Evolutionary conservation across 2,113 vertebrate genomes (phyloP), one percentile per base, ranked within the genome.

Genomic region (Dasyornis broadbenti): DNA sequence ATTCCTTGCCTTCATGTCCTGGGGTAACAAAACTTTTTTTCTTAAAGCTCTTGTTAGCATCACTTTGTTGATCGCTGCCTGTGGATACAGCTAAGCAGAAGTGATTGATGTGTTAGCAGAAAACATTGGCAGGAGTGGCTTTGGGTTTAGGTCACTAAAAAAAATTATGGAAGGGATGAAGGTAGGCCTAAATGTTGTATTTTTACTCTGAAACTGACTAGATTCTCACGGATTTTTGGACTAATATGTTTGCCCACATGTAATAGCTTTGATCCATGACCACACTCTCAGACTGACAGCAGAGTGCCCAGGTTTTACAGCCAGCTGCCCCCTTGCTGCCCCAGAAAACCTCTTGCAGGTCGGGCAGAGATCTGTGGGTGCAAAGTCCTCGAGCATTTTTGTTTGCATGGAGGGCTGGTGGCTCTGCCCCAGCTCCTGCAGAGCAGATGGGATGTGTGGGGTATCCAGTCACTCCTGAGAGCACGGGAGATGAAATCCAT

Each of bases 291-390:
- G 8, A 10, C 47, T 63, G 49, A 8, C 6, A 19, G 61, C 56
- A 50, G 69, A 33, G 11, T 39, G 60, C 44, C 4, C 1, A 45
- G 4, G 21, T 26, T 85, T 44, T 6, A 14, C 65, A 82, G 73
- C 42, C 37, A 26, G 39, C 66, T 64, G 11, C 35, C 39, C 59
- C 44, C 47, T 40, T 0, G 0, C 47, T 61, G 31, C 31, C 42
- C 73, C 5, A 1, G 16, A 40, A 12, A 54, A 24, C 42, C 31
- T 40, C 82, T 47, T 22, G 27, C 45, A 73, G 72, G 1, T 11
- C 0, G 4, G 42, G 35, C 63, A 73, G 76, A 9, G 45, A 20
- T 11, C 3, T 2, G 30, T 0, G 9, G 50, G 14, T 59, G 18
- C 76, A 16, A 27, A 37, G 53, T 14, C 47, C 82, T 66, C 0